Evolutionary conservation across 2,797 vertebrate genomes (phyloP).

Genomic region (Enteromius thamalakanensis): DNA sequence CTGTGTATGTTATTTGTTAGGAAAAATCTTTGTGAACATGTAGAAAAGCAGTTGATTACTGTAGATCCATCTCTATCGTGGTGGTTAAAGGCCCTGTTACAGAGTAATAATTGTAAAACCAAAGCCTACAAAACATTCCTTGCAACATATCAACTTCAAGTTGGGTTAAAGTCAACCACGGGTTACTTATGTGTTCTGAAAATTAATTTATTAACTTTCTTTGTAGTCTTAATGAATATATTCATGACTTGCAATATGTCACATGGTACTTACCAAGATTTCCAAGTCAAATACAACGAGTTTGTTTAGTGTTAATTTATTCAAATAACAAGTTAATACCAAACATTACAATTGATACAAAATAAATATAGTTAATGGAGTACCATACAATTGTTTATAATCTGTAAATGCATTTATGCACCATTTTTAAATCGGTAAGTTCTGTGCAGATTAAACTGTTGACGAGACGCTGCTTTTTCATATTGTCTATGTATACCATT

Average conservation of each 20-base stretch:
- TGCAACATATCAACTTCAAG: background rate
- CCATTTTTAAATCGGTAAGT: background rate
- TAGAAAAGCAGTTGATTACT: background rate
- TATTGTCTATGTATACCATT: conserved; percentile 11
- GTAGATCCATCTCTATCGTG: no score
- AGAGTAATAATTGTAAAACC: background rate
- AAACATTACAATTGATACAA: conserved; percentile 49
- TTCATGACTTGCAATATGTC: background rate
- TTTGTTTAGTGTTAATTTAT: conserved; percentile 50
- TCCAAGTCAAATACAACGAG: conserved; percentile 3
- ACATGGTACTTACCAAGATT: conserved; percentile 10
- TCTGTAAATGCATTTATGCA: conserved; percentile 37
- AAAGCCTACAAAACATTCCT: background rate
- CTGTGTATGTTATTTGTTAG: background rate
- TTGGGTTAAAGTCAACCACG: background rate
- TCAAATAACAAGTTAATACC: conserved; percentile 45
- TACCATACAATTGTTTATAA: conserved; percentile 30
- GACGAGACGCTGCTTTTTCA: conserved; percentile 27
- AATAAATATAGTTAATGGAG: conserved; percentile 43
- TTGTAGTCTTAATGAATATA: background rate
- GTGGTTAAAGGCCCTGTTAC: background rate
- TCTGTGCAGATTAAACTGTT: conserved; percentile 18
- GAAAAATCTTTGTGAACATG: background rate
- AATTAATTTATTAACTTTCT: background rate
- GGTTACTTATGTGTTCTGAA: background rate